phyloP scores from a whole-genome alignment of 2,113 vertebrate species.

The Caranx ignobilis region DNA sequence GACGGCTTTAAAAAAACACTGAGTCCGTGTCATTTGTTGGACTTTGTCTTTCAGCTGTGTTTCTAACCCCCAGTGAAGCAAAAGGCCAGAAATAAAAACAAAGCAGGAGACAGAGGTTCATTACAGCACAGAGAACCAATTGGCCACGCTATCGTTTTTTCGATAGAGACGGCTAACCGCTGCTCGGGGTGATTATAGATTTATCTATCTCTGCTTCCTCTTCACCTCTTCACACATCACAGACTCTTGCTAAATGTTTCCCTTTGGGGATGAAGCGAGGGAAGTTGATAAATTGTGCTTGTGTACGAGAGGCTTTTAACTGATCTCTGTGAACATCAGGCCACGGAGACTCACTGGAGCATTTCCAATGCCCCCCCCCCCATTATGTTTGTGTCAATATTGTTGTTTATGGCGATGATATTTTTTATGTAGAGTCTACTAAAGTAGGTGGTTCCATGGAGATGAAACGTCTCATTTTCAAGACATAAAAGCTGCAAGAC shows the following conservation, averaged over 20 bases:
- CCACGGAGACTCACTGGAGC: constrained; percentile 17
- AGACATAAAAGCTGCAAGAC: constrained; percentile 10
- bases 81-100: constrained; percentile 43
- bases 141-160: constrained; percentile 53
- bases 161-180: constrained; percentile 49
- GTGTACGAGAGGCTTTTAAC: constrained; percentile 43
- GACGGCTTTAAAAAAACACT: background rate
- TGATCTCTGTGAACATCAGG: constrained; percentile 30
- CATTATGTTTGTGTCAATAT: constrained; percentile 58
- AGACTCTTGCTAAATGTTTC: constrained; percentile 66
- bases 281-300: constrained; percentile 52
- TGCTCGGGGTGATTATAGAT: constrained; percentile 73
- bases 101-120: constrained; percentile 53
- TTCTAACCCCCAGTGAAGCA: background rate
- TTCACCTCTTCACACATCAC: constrained; percentile 67
- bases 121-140: constrained; percentile 45
- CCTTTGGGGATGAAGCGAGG: constrained; percentile 45
- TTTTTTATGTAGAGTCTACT: constrained; percentile 20
- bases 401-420: constrained; percentile 32
- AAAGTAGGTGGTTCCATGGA: background rate
- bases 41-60: background rate
- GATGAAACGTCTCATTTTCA: constrained; percentile 13
- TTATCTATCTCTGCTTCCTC: constrained; percentile 70
- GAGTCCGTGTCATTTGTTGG: background rate
- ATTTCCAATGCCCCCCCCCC: constrained; percentile 12